Conservation (phyloP, 2,113 vertebrate species). For the Bolborhynchus lineola region DNA sequence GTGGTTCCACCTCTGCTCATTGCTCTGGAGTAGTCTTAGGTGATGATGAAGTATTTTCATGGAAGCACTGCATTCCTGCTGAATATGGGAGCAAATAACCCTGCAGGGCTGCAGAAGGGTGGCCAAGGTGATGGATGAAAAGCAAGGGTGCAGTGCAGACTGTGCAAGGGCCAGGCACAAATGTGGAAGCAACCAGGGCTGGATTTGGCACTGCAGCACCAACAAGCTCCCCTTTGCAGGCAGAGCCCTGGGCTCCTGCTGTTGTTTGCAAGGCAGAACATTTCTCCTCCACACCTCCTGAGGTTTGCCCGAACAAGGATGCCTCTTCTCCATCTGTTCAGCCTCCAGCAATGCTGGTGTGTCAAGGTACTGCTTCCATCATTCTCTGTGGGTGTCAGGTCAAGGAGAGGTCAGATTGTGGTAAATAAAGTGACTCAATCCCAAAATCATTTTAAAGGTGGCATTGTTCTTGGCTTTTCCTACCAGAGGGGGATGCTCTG, state of each 20-base stretch:
- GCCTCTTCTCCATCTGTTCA: background rate
- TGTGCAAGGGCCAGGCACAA: background rate
- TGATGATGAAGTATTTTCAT: background rate
- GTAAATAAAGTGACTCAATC: background rate
- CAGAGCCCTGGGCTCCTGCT: background rate
- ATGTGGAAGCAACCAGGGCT: background rate
- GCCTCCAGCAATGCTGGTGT: background rate
- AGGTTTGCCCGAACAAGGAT: background rate
- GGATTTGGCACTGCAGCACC: background rate
- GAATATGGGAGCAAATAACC: background rate
- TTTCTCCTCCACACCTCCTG: background rate
- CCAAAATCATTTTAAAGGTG: background rate
- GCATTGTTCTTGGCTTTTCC: background rate
- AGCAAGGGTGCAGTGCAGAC: background rate
- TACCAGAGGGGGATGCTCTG: background rate
- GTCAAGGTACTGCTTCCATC: background rate
- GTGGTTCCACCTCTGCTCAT: background rate
- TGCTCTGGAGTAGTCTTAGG: background rate
- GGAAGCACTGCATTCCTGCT: background rate
- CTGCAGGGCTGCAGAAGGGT: background rate
- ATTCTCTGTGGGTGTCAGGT: background rate
- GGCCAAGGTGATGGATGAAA: background rate
- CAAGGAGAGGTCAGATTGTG: background rate
- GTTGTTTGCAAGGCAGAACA: background rate
- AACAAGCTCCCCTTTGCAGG: background rate